Evolutionary conservation across 2,888 invertebrate species (phyloP), one percentile per base, ranked within the genome.

Genomic region (Aporophyla lueneburgensis): DNA sequence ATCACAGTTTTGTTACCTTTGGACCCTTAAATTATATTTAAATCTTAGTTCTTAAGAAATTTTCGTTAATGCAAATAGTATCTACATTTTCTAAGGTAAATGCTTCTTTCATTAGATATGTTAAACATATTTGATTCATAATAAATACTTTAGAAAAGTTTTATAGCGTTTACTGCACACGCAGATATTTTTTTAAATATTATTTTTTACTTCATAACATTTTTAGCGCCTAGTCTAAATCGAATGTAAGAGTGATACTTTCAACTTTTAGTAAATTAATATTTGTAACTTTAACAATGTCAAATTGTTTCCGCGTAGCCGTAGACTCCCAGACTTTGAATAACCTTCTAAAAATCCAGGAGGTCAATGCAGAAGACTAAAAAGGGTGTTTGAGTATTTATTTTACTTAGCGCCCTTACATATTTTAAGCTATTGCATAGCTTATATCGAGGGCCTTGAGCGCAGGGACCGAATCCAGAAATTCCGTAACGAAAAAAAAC

Each of bases 1-100:
- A 91, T 91, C 91, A 91, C 91, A 91, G 91, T 83, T 87, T 82
- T 71, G 80, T 88, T 88, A 72, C 79, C 75, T 81, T 89, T 87
- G 86, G 81, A 85, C 84, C 83, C 81, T 65, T 77, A 76, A 16
- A 74, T 49, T 62, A 76, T 54, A 67, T 79, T 56, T 40, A 33
- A 73, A 67, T 7, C 53, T 54, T 76, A 27, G 9, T 75, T 59
- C 14, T n/a, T n/a, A 27, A 54, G 0, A 33, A 81, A 62, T 4
- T 24, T 65, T 66, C 6, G 27, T n/a, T 12, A 14, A 5, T 24
- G 9, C 21, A 65, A n/a, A 58, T 27, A 1, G 19, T 40, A 71
- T 27, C 58, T 58, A 54, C 16, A 62, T 33, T n/a, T 78, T 7
- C 16, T 12, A 27, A 67, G n/a, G 7, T 58, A 43, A 76, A 79